Conservation (phyloP, 2,113 vertebrate genomes). For the Sylvietta virens region DNA sequence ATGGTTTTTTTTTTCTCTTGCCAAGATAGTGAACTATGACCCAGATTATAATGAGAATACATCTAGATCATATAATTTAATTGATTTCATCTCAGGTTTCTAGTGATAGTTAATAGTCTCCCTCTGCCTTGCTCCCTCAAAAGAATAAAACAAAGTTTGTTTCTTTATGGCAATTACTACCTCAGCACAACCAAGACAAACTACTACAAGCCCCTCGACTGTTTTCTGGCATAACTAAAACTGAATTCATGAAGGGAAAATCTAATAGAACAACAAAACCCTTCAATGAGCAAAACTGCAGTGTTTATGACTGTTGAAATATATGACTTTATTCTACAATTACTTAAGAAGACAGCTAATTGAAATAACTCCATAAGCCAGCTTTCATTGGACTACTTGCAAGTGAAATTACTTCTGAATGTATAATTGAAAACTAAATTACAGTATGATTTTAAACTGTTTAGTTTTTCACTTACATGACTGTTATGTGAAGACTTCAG, state of each 20-base stretch:
- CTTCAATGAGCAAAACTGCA: background rate
- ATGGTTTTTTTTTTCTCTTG: background rate
- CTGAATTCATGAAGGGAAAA: background rate
- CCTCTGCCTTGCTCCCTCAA: background rate
- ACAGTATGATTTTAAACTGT: background rate
- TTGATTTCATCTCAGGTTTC: background rate
- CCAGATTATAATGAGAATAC: background rate
- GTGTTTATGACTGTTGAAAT: background rate
- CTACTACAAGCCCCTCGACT: background rate
- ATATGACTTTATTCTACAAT: background rate
- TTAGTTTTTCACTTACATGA: background rate
- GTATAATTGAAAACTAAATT: background rate
- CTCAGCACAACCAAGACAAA: background rate
- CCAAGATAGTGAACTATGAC: background rate
- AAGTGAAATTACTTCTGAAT: background rate
- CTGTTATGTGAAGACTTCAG: background rate
- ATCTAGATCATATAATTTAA: background rate
- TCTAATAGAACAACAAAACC: background rate
- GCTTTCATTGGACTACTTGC: background rate
- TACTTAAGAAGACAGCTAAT: background rate
- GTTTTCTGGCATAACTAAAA: background rate
- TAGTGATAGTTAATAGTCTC: background rate
- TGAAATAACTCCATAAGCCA: background rate
- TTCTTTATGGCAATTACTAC: background rate
- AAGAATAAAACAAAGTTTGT: background rate